Evolutionary conservation across 2,113 vertebrate species (phyloP).

Genomic region (Erythrocebus patas): DNA sequence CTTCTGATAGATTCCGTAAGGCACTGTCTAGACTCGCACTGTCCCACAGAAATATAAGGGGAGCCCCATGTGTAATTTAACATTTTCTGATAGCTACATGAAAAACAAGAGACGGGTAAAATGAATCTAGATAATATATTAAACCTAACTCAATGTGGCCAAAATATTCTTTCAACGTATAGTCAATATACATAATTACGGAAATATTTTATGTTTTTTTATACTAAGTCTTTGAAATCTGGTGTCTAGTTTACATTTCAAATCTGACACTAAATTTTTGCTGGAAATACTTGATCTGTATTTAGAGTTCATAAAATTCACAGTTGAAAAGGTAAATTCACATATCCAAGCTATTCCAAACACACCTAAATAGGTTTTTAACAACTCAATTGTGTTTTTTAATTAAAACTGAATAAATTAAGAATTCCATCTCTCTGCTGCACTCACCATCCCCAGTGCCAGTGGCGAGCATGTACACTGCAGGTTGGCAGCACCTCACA

Average conservation of each 20-base stretch:
- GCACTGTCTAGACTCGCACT: background rate
- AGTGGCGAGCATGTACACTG: fast-evolving
- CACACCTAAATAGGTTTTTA: background rate
- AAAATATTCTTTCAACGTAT: background rate
- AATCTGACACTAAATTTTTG: background rate
- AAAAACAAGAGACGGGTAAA: background rate
- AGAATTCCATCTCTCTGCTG: background rate
- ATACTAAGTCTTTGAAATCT: background rate
- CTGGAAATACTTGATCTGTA: background rate
- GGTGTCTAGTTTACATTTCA: background rate
- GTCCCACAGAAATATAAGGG: background rate
- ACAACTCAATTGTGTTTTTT: background rate
- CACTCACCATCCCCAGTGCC: no score
- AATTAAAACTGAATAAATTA: background rate
- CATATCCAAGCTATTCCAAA: background rate
- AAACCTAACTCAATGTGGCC: background rate
- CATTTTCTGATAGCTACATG: background rate
- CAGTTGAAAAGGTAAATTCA: background rate
- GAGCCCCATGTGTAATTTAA: background rate
- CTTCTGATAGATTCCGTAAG: background rate
- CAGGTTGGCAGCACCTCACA: background rate
- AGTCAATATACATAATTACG: background rate
- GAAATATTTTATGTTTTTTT: background rate
- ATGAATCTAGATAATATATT: background rate
- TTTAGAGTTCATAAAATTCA: background rate